Evolutionary conservation across 2,113 vertebrate species (phyloP).

Genomic region (Petroica traversi): DNA sequence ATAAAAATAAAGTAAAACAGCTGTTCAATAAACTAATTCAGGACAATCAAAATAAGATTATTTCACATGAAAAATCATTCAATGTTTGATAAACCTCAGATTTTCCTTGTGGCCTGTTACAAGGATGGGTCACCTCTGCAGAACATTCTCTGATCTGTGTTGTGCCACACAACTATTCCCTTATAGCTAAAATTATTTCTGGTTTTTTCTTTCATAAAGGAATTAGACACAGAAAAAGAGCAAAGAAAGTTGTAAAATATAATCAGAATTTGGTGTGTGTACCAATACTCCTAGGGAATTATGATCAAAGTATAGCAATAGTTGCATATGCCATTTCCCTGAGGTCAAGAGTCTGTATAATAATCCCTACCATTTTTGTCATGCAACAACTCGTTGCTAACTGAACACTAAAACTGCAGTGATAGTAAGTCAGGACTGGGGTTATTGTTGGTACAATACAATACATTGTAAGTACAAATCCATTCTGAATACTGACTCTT

Average conservation of each 20-base stretch:
- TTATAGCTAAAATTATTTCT: neutral
- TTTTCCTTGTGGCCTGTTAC: neutral
- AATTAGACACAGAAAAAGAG: neutral
- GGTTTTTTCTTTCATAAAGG: neutral
- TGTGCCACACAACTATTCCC: neutral
- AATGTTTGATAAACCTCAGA: neutral
- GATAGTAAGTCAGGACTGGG: neutral
- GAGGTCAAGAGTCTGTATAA: neutral
- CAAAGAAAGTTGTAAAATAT: conserved; percentile 34
- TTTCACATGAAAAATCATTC: neutral
- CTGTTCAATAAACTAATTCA: neutral
- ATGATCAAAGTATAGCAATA: conserved; percentile 34
- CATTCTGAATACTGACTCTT: neutral
- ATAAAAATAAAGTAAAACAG: neutral
- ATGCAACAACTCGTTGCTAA: neutral
- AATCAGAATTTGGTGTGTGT: conserved; percentile 5
- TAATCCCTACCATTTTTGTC: neutral
- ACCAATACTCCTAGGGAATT: neutral
- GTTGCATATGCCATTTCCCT: neutral
- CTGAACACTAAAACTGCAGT: neutral
- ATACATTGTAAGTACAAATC: neutral
- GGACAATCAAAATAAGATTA: neutral
- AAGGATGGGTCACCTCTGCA: neutral
- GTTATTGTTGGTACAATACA: neutral
- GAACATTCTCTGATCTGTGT: neutral